phyloP scores from a whole-genome alignment of 2,888 invertebrate genomes.

The Apodemia duryi region DNA sequence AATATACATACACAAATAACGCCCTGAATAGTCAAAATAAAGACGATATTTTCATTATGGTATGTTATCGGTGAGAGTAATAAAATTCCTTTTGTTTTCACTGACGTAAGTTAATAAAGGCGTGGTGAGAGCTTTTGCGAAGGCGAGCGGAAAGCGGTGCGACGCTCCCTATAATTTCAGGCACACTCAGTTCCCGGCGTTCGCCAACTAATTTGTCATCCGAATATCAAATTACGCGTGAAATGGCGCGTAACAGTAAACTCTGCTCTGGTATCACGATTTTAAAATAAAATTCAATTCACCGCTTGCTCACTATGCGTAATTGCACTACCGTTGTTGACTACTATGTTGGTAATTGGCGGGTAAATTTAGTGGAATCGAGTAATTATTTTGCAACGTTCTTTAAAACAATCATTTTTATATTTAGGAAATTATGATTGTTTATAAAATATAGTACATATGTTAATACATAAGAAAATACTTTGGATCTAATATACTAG shows the following conservation, averaged over 20 bases:
- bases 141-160: slow-evolving; percentile 26
- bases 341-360: slow-evolving; percentile 50
- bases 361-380: slow-evolving; percentile 55
- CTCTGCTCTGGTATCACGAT: slow-evolving; percentile 54
- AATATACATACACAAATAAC: no score
- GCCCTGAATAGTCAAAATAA: neutral
- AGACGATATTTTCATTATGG: neutral
- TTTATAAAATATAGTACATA: no score
- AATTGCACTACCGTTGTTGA: slow-evolving; percentile 26
- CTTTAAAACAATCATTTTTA: slow-evolving; percentile 11
- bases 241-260: slow-evolving; percentile 72
- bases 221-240: slow-evolving; percentile 75
- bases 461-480: no score
- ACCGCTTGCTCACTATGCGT: slow-evolving; percentile 40
- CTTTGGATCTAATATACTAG: no score
- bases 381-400: slow-evolving; percentile 39
- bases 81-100: slow-evolving; percentile 13
- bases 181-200: slow-evolving; percentile 47
- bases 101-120: slow-evolving; percentile 18
- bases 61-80: slow-evolving; percentile 4
- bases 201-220: slow-evolving; percentile 74
- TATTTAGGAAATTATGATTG: no score
- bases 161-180: slow-evolving; percentile 65
- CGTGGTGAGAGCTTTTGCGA: slow-evolving; percentile 13
- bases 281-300: slow-evolving; percentile 71